These are phyloP conservation scores for Drosophila multiciliata DNA, from an alignment of 2,888 invertebrate genomes.

Conservation along the genomic window DNA sequence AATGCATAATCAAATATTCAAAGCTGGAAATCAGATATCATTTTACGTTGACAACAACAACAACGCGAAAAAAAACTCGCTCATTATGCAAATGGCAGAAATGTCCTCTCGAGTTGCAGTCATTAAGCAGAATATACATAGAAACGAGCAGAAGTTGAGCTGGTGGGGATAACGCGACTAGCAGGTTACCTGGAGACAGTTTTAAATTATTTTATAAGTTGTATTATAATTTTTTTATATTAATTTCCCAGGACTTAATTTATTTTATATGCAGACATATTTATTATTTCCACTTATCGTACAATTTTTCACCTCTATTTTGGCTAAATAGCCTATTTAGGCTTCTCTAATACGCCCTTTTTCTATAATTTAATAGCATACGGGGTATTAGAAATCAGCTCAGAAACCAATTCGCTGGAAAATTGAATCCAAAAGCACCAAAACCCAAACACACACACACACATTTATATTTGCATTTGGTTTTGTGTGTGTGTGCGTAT, in stretches of 20 bases:
- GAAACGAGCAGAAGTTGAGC: background rate
- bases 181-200: background rate
- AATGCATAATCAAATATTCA: constrained; percentile 38
- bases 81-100: constrained; percentile 68
- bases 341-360: background rate
- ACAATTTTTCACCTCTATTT: no score
- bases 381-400: constrained; percentile 36
- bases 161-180: background rate
- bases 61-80: constrained; percentile 5
- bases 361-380: background rate
- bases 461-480: background rate
- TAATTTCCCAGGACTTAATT: background rate
- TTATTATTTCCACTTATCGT: background rate
- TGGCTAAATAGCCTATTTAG: no score
- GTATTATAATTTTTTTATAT: no score
- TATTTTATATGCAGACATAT: background rate
- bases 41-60: constrained; percentile 9
- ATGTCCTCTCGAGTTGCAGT: constrained; percentile 44
- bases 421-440: constrained; percentile 59
- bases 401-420: constrained; percentile 57
- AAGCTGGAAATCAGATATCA: constrained; percentile 17
- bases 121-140: constrained; percentile 55
- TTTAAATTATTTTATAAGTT: no score
- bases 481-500: constrained; percentile 12
- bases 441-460: constrained; percentile 3